phyloP scores from a whole-genome alignment of 2,113 vertebrate species.

The Morone saxatilis region DNA sequence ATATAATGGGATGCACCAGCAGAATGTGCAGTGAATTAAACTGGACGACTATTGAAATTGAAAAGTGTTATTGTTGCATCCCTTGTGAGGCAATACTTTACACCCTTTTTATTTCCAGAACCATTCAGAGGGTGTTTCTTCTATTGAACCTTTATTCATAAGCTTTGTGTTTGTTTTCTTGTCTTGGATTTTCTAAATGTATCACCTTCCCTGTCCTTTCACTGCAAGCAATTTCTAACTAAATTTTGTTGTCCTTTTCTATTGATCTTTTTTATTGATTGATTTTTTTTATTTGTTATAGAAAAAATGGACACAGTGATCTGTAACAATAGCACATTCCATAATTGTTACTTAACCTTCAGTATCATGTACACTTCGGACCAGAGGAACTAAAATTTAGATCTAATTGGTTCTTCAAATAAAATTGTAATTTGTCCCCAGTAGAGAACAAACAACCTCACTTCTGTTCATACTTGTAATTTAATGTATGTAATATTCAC shows the following conservation, averaged over 20 bases:
- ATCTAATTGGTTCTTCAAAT: slow-evolving; percentile 11
- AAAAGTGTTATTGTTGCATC: slow-evolving; percentile 30
- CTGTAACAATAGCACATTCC: slow-evolving; percentile 39
- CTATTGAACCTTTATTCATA: slow-evolving; percentile 24
- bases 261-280: too few relatives aligned
- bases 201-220: slow-evolving; percentile 13
- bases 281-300: slow-evolving; percentile 4
- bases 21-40: slow-evolving; percentile 14
- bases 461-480: not conserved
- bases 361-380: slow-evolving; percentile 11
- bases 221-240: not conserved
- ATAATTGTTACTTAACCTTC: slow-evolving; percentile 15
- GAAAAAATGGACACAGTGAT: not conserved
- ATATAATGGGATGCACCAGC: not conserved
- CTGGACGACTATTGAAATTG: not conserved
- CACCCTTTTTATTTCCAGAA: not conserved
- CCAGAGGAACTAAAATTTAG: not conserved
- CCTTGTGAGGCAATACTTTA: not conserved
- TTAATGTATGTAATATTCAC: slow-evolving; percentile 16
- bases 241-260: not conserved
- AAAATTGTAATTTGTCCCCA: slow-evolving; percentile 2
- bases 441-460: slow-evolving; percentile 30
- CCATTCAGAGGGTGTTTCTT: not conserved
- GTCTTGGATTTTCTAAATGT: not conserved
- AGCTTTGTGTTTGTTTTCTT: slow-evolving; percentile 52